Percentiles rank a stretch among this genome's conserved stretches.
phyloP scores from a whole-genome alignment of 1,140 invertebrate genomes.

The Eueides isabella region DNA sequence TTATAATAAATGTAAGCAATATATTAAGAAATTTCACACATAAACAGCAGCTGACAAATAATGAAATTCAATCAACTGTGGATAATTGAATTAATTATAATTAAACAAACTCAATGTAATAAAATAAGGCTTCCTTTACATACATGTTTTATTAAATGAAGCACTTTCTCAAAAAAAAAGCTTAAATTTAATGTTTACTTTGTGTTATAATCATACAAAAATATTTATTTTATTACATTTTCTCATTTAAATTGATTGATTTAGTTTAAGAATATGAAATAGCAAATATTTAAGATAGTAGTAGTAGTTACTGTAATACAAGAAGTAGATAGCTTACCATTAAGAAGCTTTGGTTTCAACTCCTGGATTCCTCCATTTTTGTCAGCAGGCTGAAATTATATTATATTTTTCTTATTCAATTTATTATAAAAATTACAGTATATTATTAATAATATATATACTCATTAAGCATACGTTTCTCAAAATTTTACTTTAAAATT shows the following conservation, averaged over 20 bases:
- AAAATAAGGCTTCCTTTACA: conserved; percentile 11
- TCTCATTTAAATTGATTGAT: too few species aligned
- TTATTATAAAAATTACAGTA: background rate
- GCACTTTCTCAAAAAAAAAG: too few species aligned
- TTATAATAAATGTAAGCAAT: background rate
- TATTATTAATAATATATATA: background rate
- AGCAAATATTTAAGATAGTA: too few species aligned
- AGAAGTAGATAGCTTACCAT: conserved; percentile 58
- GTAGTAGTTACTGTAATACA: background rate
- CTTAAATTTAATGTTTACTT: too few species aligned
- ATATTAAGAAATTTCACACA: background rate
- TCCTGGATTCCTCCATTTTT: conserved; percentile 72
- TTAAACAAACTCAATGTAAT: background rate
- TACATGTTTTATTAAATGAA: background rate
- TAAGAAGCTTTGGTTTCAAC: conserved; percentile 68
- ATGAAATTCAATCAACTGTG: conserved; percentile 19
- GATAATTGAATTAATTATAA: conserved; percentile 25
- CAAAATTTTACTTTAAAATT: background rate
- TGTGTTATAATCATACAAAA: too few species aligned
- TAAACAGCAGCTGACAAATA: background rate
- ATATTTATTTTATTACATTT: too few species aligned
- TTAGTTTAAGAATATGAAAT: too few species aligned
- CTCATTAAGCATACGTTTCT: too few species aligned
- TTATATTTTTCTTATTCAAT: conserved; percentile 11
- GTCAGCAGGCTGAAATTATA: conserved; percentile 62